Evolutionary conservation across 2,888 invertebrate species (phyloP).

Genomic region (Cyclophora albipunctata): DNA sequence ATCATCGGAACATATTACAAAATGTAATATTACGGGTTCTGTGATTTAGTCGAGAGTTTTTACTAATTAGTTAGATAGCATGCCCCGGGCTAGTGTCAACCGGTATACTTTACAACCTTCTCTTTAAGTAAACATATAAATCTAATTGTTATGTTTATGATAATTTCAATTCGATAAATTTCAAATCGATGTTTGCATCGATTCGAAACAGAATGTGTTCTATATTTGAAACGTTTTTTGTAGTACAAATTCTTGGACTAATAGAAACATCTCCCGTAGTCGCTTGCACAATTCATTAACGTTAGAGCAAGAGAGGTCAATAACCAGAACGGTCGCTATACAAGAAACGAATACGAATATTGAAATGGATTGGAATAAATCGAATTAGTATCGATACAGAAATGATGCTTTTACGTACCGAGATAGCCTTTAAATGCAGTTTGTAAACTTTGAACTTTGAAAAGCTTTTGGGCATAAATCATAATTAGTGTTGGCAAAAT

Average conservation of each 20-base stretch:
- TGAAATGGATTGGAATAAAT: constrained; percentile 50
- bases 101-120: constrained; percentile 15
- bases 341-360: constrained; percentile 34
- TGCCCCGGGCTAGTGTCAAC: constrained; percentile 12
- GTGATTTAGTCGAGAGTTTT: background rate
- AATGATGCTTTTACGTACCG: constrained; percentile 19
- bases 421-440: constrained; percentile 65
- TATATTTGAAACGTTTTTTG: constrained; percentile 1
- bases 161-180: constrained; percentile 39
- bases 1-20: background rate
- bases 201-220: too few relatives aligned
- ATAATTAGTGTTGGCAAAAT: constrained; percentile 22
- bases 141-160: constrained; percentile 47
- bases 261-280: constrained; percentile 49
- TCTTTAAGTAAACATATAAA: constrained; percentile 27
- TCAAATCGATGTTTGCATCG: constrained; percentile 21
- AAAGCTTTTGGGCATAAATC: constrained; percentile 18
- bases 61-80: background rate
- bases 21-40: background rate
- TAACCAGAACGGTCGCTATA: constrained; percentile 48
- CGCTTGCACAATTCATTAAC: constrained; percentile 65
- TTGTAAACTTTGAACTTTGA: constrained; percentile 40
- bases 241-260: constrained; percentile 16
- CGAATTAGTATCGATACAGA: constrained; percentile 38
- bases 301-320: constrained; percentile 46